Percentiles rank a stretch among this genome's conserved stretches.
These are phyloP conservation scores for Epinephelus coioides DNA, from an alignment of 2,797 vertebrate genomes.

Conservation along the genomic window DNA sequence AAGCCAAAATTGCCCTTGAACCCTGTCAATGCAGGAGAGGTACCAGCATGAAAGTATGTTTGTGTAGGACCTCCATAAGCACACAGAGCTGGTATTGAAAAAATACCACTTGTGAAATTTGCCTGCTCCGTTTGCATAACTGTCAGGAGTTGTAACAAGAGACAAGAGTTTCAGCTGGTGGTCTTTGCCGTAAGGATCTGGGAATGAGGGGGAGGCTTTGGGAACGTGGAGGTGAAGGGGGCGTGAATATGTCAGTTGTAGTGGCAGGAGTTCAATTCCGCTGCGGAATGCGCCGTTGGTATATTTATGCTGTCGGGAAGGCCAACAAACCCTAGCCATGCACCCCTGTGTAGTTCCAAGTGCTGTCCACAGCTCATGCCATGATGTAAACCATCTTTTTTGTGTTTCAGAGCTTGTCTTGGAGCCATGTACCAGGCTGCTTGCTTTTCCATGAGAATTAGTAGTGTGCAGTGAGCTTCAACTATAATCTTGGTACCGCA, in stretches of 20 bases:
- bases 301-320: slow-evolving; percentile 69
- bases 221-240: slow-evolving; percentile 49
- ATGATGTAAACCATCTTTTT: slow-evolving; percentile 27
- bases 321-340: slow-evolving; percentile 44
- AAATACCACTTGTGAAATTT: slow-evolving; percentile 60
- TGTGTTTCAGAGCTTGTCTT: not conserved
- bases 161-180: slow-evolving; percentile 62
- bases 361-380: slow-evolving; percentile 38
- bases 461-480: not conserved
- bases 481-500: not conserved
- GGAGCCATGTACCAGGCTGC: slow-evolving; percentile 6
- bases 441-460: slow-evolving; percentile 7
- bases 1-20: slow-evolving; percentile 35
- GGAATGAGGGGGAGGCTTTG: slow-evolving; percentile 48
- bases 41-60: slow-evolving; percentile 54
- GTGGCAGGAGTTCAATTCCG: slow-evolving; percentile 64
- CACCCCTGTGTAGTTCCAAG: slow-evolving; percentile 36
- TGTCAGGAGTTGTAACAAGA: slow-evolving; percentile 64
- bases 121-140: slow-evolving; percentile 52
- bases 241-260: slow-evolving; percentile 56
- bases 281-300: slow-evolving; percentile 69
- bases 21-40: slow-evolving; percentile 15
- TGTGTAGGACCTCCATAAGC: slow-evolving; percentile 64
- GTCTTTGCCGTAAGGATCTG: slow-evolving; percentile 55
- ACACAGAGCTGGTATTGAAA: slow-evolving; percentile 59